Evolutionary conservation across 2,113 vertebrate species (phyloP), one percentile per base, ranked within the genome.

Genomic region (Pithys albifrons): DNA sequence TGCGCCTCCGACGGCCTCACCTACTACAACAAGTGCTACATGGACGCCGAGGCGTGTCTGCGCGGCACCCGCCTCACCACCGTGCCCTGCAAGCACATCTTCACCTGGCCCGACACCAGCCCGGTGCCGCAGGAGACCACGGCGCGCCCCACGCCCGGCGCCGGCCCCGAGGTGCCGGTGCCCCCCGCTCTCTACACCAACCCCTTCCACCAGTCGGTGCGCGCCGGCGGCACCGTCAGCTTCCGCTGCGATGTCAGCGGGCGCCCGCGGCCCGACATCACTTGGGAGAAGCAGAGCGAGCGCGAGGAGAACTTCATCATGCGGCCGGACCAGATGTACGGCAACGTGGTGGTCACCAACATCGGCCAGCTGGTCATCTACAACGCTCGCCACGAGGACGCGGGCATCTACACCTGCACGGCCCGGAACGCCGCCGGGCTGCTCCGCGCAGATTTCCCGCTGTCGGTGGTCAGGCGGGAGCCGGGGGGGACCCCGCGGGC

Each of bases 11-110:
- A 99, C 1, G 99, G 99, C 59, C 98, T 99, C 97, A 99, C 99
- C 19, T 99, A 99, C 96, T 99, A 99, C 96, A 99, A 99, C 97
- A 99, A 98, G 90, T 99, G 99, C 98, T 99, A 99, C 98, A 99
- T 99, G 99, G 99, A 99, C 0, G 99, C 99, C 0, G 99, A 99
- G 96, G 99, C 99, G 12, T 99, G 99, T 88, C 97, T 99, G 71
- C 98, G 98, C 0, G 99, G 99, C 12, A 98, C 98, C 75, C 98
- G 96, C 24, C 95, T 99, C 73, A 98, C 97, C 2, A 98, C 99
- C 18, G 98, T 99, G 43, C 97, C 99, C 51, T 99, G 99, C 95
- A 98, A 99, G 59, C 99, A 99, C 65, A 98, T 99, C 94, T 98
- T 99, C 35, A 97, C 98, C 33, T 99, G 98, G 97, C 99, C 99